Conservation (phyloP, 1,140 invertebrate species). For the Brachionus koreanus region DNA sequence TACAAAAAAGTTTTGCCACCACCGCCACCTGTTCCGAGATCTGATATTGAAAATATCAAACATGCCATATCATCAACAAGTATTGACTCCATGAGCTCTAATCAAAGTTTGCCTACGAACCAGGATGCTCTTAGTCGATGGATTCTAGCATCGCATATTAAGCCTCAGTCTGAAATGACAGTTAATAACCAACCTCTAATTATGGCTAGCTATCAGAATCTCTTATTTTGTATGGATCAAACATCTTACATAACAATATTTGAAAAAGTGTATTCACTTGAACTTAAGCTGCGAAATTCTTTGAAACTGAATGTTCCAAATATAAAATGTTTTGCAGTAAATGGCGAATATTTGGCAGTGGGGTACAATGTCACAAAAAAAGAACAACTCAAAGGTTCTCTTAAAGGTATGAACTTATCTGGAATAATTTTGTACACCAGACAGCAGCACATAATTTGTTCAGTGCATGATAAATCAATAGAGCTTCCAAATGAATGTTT, state of each 20-base stretch:
- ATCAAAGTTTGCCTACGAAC: neutral
- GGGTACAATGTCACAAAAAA: neutral
- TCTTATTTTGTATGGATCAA: conserved; percentile 24
- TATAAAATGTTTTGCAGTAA: neutral
- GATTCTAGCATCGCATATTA: neutral
- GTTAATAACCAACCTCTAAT: neutral
- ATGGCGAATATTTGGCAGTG: conserved; percentile 15
- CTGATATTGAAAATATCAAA: neutral
- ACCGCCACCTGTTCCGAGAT: neutral
- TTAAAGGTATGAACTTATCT: neutral
- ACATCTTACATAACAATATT: conserved; percentile 1
- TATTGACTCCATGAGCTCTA: neutral
- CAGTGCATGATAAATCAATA: conserved; percentile 8
- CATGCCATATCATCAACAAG: neutral
- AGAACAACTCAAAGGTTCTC: conserved; percentile 39
- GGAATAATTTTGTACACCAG: conserved; percentile 12
- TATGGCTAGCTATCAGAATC: conserved; percentile 3
- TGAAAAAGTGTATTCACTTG: conserved; percentile 5
- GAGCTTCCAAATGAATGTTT: neutral
- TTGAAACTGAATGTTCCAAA: conserved; percentile 20
- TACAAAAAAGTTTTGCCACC: neutral
- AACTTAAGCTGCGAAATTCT: neutral
- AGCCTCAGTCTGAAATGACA: conserved; percentile 33
- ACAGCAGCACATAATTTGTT: conserved; percentile 11
- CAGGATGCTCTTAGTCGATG: neutral